phyloP scores from a whole-genome alignment of 2,888 invertebrate species.

The Halocaridina rubra region DNA sequence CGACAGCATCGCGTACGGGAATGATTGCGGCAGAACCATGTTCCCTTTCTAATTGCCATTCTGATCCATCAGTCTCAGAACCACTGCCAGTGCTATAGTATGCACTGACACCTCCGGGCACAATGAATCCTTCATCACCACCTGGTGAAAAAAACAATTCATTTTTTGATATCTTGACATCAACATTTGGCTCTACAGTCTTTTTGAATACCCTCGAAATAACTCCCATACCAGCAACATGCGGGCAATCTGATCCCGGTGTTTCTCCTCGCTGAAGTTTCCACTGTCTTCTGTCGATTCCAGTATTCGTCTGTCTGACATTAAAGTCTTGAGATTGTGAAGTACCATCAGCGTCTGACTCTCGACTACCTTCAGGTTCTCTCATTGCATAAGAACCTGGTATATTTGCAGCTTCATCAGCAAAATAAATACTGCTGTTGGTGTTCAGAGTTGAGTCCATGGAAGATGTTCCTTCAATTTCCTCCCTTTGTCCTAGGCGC shows the following conservation, averaged over 20 bases:
- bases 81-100: conserved; percentile 36
- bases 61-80: conserved; percentile 40
- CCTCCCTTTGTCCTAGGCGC: conserved; percentile 27
- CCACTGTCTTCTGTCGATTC: not conserved
- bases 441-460: not conserved
- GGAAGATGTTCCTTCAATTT: conserved; percentile 45
- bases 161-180: not conserved
- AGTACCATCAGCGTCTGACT: not conserved
- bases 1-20: conserved; percentile 37
- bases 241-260: conserved; percentile 45
- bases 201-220: conserved; percentile 11
- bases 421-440: no score
- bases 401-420: no score
- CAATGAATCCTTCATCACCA: conserved; percentile 45
- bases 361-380: not conserved
- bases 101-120: conserved; percentile 34
- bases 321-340: not conserved
- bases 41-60: conserved; percentile 16
- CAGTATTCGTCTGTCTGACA: not conserved
- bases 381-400: not conserved
- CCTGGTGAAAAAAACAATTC: conserved; percentile 45
- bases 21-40: not conserved
- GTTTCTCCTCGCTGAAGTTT: conserved; percentile 40
- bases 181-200: conserved; percentile 4
- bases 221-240: conserved; percentile 10